Conservation (phyloP, 2,888 invertebrate genomes). For the Idaea straminata region DNA sequence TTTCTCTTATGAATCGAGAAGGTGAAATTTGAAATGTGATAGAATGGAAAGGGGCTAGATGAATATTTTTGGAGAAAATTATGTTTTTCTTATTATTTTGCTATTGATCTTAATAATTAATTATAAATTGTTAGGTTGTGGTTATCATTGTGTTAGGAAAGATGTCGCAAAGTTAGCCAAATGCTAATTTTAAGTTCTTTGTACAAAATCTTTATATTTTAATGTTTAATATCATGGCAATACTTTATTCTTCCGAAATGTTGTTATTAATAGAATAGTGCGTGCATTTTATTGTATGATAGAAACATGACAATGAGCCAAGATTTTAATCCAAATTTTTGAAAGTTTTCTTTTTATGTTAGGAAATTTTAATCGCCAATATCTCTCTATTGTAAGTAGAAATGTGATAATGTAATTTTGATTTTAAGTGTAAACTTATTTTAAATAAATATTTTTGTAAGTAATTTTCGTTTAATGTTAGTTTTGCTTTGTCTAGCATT, state of each 20-base stretch:
- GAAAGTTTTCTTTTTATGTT: constrained; percentile 48
- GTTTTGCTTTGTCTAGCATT: constrained; percentile 75
- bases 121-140: constrained; percentile 71
- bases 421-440: constrained; percentile 76
- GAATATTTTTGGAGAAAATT: constrained; percentile 62
- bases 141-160: constrained; percentile 53
- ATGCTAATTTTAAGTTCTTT: constrained; percentile 65
- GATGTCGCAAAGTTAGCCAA: constrained; percentile 71
- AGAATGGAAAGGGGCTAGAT: constrained; percentile 54
- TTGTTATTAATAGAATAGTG: constrained; percentile 55
- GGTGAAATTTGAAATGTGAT: constrained; percentile 63
- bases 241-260: constrained; percentile 73
- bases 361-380: constrained; percentile 63
- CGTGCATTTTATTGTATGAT: constrained; percentile 58
- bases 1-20: constrained; percentile 50
- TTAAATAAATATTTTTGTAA: constrained; percentile 77
- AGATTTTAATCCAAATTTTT: constrained; percentile 57
- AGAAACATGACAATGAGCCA: constrained; percentile 60
- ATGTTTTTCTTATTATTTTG: constrained; percentile 58
- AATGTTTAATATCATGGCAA: constrained; percentile 59
- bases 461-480: constrained; percentile 69
- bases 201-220: constrained; percentile 57
- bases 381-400: constrained; percentile 81
- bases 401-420: constrained; percentile 80
- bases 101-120: constrained; percentile 49